phyloP scores from a whole-genome alignment of 2,888 invertebrate genomes.

The Plebejus melissa region DNA sequence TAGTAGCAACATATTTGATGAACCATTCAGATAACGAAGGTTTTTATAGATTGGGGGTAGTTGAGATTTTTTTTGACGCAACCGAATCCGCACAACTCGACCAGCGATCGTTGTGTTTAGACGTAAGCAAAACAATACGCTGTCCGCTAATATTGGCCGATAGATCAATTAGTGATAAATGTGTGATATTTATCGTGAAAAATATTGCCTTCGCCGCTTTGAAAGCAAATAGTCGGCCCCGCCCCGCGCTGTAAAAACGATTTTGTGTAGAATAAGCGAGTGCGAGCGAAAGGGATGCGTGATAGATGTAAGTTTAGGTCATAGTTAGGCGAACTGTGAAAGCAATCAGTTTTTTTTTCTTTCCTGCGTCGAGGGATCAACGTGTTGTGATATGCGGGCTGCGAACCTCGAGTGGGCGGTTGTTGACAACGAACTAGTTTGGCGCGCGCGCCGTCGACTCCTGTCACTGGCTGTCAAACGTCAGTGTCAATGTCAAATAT shows the following conservation, averaged over 20 bases:
- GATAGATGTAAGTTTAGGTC: slow-evolving; percentile 69
- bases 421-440: slow-evolving; percentile 67
- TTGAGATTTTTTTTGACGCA: background rate
- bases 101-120: slow-evolving; percentile 24
- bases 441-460: slow-evolving; percentile 46
- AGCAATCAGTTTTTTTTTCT: slow-evolving; percentile 60
- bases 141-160: slow-evolving; percentile 47
- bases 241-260: slow-evolving; percentile 69
- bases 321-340: slow-evolving; percentile 75
- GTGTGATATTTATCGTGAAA: slow-evolving; percentile 62
- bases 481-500: slow-evolving; percentile 11
- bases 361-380: slow-evolving; percentile 68
- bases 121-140: slow-evolving; percentile 39
- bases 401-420: slow-evolving; percentile 53
- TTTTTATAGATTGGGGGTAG: slow-evolving; percentile 11
- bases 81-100: background rate
- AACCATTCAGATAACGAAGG: background rate
- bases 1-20: background rate
- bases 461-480: slow-evolving; percentile 14
- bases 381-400: slow-evolving; percentile 62
- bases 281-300: slow-evolving; percentile 44
- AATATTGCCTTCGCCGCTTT: slow-evolving; percentile 53
- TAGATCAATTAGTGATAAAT: slow-evolving; percentile 52
- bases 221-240: slow-evolving; percentile 57
- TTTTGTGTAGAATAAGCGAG: slow-evolving; percentile 60